phyloP scores from a whole-genome alignment of 2,888 invertebrate genomes.

The Plagodis pulveraria region DNA sequence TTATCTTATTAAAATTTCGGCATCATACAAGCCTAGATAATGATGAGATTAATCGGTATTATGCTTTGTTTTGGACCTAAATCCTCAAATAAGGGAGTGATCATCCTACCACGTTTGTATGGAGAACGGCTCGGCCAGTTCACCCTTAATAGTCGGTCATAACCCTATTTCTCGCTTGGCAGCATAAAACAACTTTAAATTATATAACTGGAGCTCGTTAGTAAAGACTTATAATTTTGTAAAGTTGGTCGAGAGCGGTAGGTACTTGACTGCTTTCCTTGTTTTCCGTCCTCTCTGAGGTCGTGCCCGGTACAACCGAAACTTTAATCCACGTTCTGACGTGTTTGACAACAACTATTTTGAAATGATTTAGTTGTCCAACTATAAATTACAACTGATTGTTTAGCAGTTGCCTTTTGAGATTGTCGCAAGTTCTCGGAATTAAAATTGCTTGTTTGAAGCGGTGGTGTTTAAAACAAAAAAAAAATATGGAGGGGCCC shows the following conservation, averaged over 20 bases:
- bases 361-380: constrained; percentile 13
- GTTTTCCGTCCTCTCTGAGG: constrained; percentile 1
- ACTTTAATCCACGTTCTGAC: constrained; percentile 21
- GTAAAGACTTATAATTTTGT: constrained; percentile 24
- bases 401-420: constrained; percentile 4
- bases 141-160: neutral
- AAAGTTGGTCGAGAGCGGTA: constrained; percentile 26
- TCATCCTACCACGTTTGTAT: no score
- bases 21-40: no score
- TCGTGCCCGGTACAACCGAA: constrained; percentile 8
- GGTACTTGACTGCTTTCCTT: constrained; percentile 18
- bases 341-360: constrained; percentile 20
- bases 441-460: neutral
- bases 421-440: neutral
- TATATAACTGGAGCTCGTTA: neutral
- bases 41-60: no score
- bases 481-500: no score
- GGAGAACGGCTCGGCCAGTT: no score
- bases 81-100: no score
- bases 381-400: constrained; percentile 16
- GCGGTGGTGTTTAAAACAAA: no score
- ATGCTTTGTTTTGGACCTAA: no score
- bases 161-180: neutral
- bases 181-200: neutral
- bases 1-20: no score